Percentiles rank a stretch among this genome's conserved stretches.
Conservation (phyloP, 2,888 invertebrate genomes). For the Oxystoma pomonae region DNA sequence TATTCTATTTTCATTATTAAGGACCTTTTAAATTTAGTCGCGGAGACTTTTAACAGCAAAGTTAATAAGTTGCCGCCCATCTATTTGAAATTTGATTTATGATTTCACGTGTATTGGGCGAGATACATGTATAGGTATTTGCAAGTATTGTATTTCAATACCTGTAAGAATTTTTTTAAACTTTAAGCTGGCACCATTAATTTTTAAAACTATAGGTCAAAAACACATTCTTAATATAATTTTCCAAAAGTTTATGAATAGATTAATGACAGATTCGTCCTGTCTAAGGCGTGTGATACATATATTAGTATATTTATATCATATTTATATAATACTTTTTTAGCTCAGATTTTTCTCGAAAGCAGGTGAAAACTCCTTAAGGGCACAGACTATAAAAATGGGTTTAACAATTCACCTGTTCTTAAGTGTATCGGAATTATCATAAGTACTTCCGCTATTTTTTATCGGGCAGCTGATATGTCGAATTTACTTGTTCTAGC, state of each 20-base stretch:
- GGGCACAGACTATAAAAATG: neutral
- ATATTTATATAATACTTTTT: neutral
- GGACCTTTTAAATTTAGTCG: neutral
- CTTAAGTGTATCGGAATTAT: neutral
- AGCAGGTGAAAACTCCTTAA: neutral
- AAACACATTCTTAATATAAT: too few relatives aligned
- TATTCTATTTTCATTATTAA: too few relatives aligned
- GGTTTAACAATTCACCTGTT: neutral
- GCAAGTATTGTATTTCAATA: too few relatives aligned
- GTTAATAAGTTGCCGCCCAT: slow-evolving; percentile 46
- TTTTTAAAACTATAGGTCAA: too few relatives aligned
- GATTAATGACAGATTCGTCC: too few relatives aligned
- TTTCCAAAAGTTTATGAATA: too few relatives aligned
- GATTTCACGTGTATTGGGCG: slow-evolving; percentile 12
- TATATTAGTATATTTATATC: neutral
- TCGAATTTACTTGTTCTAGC: neutral
- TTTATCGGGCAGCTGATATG: neutral
- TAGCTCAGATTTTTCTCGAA: neutral
- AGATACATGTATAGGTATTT: neutral
- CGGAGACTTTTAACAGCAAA: slow-evolving; percentile 20
- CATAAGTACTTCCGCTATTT: neutral
- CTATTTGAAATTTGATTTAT: slow-evolving; percentile 47
- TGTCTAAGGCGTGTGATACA: too few relatives aligned
- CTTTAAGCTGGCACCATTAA: too few relatives aligned
- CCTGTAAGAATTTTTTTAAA: too few relatives aligned